Percentiles rank a stretch among this genome's conserved stretches.
phyloP scores from a whole-genome alignment of 1,140 invertebrate genomes.

The Aphis craccivora region DNA sequence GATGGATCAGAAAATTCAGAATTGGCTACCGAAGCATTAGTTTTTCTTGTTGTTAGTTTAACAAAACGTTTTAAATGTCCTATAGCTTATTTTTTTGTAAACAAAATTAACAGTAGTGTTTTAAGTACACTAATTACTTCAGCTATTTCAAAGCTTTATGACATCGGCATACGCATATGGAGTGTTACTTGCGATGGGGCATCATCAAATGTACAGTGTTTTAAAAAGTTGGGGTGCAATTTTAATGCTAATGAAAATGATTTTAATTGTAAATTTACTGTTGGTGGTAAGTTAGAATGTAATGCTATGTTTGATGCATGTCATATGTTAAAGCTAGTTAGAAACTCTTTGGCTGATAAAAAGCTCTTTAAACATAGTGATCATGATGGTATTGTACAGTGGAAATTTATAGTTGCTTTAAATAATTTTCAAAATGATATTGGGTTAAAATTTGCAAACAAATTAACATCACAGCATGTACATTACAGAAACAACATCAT shows the following conservation, averaged over 20 bases:
- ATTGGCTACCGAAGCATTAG: no score
- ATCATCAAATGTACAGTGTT: background rate
- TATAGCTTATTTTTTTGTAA: no score
- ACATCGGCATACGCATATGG: background rate
- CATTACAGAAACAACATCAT: background rate
- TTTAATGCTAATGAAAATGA: background rate
- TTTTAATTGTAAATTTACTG: background rate
- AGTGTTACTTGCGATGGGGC: background rate
- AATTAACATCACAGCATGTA: background rate
- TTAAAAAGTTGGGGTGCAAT: background rate
- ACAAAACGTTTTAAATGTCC: no score
- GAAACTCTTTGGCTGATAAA: background rate
- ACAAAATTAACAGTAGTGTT: background rate
- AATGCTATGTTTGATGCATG: background rate
- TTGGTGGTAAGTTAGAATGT: background rate
- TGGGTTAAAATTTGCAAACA: background rate
- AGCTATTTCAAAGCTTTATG: background rate
- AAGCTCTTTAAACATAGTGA: no score
- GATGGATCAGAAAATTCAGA: no score
- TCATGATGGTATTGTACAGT: background rate
- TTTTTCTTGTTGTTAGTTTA: no score
- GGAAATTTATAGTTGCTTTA: background rate
- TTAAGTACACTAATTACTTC: background rate
- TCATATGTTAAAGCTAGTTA: background rate
- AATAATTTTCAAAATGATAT: slow-evolving; percentile 13